Base-by-base conservation (phyloP, 2,888 invertebrate genomes). In the Heliconius cydno region DNA sequence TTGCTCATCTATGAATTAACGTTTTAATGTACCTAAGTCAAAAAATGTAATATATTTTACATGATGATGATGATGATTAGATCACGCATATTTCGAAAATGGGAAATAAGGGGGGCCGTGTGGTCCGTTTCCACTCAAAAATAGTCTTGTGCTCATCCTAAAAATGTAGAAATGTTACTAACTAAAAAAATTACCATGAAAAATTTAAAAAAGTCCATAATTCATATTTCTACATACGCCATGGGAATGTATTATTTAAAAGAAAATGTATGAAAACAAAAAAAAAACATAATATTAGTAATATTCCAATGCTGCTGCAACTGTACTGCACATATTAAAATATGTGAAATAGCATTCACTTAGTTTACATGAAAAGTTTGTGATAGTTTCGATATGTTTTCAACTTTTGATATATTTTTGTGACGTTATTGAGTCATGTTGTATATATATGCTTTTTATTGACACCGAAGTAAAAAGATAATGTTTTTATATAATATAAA, bases 281-380 rank as follows among this genome's bases (percentile, higher is more conserved):
- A 34, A 15, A 34, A 7, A 22, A 22, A 22, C 22, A 22, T 15
- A 12, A 22, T 60, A 60, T 60, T n/a, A n/a, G 1, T 63, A 63
- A 25, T 12, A 5, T 63, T 28, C 25, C 57, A 60, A 60, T 22
- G n/a, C 57, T 60, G 9, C n/a, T 13, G 63, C 12, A 12, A 52
- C 2, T 52, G 19, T 52, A 22, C 52, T 7, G 19, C 52, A 52
- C 19, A 52, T 52, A 25, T 63, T 28, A 65, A 65, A 28, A 65
- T 28, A 65, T 28, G 28, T 28, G 65, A 65, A 65, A 30, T 65
- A 41, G 1, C 19, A 25, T 70, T 46, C 70, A 46, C 25, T 41
- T 46, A 46, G 70, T 70, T 41, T 70, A 25, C 38, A 25, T 70
- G 41, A 70, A 70, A 70, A 70, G 70, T 70, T 70, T 41, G n/a